Evolutionary conservation across 2,888 invertebrate genomes (phyloP).

Genomic region (Caprella mutica): DNA sequence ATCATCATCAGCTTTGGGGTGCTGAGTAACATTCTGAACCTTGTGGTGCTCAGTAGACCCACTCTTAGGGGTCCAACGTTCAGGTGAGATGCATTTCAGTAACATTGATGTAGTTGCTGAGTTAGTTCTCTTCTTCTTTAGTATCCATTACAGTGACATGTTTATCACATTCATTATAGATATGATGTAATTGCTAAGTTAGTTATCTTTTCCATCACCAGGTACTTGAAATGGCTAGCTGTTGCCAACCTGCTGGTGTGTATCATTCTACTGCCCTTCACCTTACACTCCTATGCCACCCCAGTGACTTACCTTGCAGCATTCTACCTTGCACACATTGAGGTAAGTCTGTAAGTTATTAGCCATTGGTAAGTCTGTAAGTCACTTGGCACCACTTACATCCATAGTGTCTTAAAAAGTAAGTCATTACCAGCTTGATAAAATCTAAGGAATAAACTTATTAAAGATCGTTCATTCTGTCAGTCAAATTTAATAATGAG

Average conservation of each 20-base stretch:
- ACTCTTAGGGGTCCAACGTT: conserved; percentile 39
- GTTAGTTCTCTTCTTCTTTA: too few relatives aligned
- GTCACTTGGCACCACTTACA: too few relatives aligned
- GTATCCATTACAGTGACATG: too few relatives aligned
- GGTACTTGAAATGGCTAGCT: conserved; percentile 31
- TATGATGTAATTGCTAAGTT: too few relatives aligned
- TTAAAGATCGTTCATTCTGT: too few relatives aligned
- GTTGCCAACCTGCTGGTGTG: conserved; percentile 32
- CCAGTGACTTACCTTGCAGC: conserved; percentile 37
- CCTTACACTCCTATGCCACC: conserved; percentile 25
- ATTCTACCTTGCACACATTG: conserved; percentile 43
- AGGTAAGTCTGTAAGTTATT: conserved; percentile 35
- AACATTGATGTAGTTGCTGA: too few relatives aligned
- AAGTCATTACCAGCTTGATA: too few relatives aligned
- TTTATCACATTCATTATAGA: too few relatives aligned
- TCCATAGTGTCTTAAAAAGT: too few relatives aligned
- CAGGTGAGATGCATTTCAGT: conserved; percentile 15
- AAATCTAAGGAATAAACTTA: too few relatives aligned
- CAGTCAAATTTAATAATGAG: too few relatives aligned
- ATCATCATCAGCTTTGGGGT: conserved; percentile 43
- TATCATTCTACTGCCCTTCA: conserved; percentile 27
- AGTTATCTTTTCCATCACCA: not conserved
- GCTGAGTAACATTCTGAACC: conserved; percentile 44
- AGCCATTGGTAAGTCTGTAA: too few relatives aligned
- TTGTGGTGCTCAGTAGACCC: conserved; percentile 44